A percentile compares a stretch with the other conserved stretches of the same genome.
Conservation (phyloP, 1,140 invertebrate genomes). For the Schlechtendalia chinensis region DNA sequence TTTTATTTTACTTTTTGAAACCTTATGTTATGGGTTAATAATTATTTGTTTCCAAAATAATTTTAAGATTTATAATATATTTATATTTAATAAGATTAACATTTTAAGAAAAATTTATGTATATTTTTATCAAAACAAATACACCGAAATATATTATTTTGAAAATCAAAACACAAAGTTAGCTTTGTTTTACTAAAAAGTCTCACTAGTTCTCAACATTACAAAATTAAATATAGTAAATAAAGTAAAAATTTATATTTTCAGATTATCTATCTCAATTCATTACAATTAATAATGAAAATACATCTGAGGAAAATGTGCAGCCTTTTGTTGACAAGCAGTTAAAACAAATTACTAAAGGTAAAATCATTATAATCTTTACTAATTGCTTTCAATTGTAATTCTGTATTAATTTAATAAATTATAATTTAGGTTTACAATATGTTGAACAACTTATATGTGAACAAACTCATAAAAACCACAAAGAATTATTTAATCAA, state of each 20-base stretch:
- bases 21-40: too few relatives aligned
- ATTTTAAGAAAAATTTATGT: too few relatives aligned
- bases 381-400: background rate
- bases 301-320: background rate
- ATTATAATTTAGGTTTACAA: slow-evolving; percentile 25
- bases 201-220: too few relatives aligned
- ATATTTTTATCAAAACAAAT: too few relatives aligned
- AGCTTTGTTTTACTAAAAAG: too few relatives aligned
- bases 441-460: slow-evolving; percentile 32
- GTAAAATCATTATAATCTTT: slow-evolving; percentile 1
- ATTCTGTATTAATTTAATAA: background rate
- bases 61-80: too few relatives aligned
- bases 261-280: slow-evolving; percentile 34
- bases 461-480: slow-evolving; percentile 26
- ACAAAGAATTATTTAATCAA: slow-evolving; percentile 41
- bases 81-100: too few relatives aligned
- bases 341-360: slow-evolving; percentile 21
- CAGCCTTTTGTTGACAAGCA: slow-evolving; percentile 17
- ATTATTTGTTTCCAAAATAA: too few relatives aligned
- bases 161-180: too few relatives aligned
- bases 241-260: background rate
- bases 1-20: too few relatives aligned
- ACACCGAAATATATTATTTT: too few relatives aligned
- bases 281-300: background rate
- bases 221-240: too few relatives aligned